Percentiles rank a stretch among this genome's conserved stretches.
Conservation (phyloP, 2,797 vertebrate genomes). For the Vultur gryphus region DNA sequence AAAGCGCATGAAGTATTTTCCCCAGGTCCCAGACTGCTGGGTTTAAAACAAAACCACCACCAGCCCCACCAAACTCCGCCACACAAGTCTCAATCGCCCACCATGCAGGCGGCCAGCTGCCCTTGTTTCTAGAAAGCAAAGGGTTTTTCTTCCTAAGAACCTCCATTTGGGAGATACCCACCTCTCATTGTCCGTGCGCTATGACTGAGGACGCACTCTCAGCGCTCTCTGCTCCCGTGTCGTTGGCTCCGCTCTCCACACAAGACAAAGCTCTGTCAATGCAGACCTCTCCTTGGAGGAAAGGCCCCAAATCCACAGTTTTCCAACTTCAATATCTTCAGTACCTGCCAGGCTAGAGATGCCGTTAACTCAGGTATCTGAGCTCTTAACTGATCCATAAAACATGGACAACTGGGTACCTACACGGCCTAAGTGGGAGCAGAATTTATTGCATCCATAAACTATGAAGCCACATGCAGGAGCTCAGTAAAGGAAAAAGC, state of each 20-base stretch:
- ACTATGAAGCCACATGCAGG: not conserved
- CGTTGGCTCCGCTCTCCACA: accelerated
- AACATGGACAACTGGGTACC: not conserved
- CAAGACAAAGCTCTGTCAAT: not conserved
- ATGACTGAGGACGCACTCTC: accelerated
- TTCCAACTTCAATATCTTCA: not conserved
- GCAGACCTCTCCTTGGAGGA: not conserved
- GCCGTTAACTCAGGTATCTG: not conserved
- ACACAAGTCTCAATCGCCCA: not conserved
- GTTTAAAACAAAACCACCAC: not conserved
- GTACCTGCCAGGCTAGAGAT: not conserved
- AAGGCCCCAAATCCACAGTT: not conserved
- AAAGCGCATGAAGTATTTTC: not conserved
- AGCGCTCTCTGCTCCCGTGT: not conserved
- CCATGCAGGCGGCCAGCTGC: not conserved
- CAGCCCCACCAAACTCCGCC: not conserved
- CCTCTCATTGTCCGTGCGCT: not conserved
- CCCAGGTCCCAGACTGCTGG: not conserved
- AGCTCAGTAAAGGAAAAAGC: not conserved
- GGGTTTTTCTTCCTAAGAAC: not conserved
- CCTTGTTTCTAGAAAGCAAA: not conserved
- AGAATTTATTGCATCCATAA: not conserved
- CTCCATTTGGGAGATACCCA: not conserved
- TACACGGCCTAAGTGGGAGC: too few relatives aligned
- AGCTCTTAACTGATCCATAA: not conserved